Conservation (phyloP, 2,888 invertebrate genomes). For the Drosophila formosana region DNA sequence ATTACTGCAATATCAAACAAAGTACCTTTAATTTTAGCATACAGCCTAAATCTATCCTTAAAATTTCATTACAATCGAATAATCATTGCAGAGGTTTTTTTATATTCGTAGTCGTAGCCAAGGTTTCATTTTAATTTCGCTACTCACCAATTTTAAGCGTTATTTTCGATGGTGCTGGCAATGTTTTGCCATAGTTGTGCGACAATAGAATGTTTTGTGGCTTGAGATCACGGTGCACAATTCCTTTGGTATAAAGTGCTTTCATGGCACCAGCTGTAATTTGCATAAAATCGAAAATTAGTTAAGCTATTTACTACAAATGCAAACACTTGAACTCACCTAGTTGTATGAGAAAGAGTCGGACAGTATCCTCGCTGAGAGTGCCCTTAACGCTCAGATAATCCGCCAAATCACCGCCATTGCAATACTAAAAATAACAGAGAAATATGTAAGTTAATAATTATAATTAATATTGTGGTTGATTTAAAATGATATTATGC, state of each 20-base stretch:
- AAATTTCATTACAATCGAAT: no score
- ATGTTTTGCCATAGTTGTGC: conserved; percentile 86
- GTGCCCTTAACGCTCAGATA: conserved; percentile 97
- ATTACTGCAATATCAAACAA: no score
- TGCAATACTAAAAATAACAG: conserved; percentile 92
- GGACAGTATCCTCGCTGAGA: conserved; percentile 98
- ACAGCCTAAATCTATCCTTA: no score
- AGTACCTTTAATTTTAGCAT: no score
- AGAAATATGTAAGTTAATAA: not conserved
- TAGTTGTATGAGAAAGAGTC: conserved; percentile 96
- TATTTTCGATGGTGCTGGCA: conserved; percentile 91
- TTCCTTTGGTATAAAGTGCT: conserved; percentile 98
- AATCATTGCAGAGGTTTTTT: no score
- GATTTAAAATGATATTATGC: not conserved
- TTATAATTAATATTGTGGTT: not conserved
- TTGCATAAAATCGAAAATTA: not conserved
- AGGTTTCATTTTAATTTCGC: not conserved
- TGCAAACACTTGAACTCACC: conserved; percentile 86
- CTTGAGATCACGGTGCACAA: conserved; percentile 99
- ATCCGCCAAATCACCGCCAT: conserved; percentile 99
- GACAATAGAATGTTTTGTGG: conserved; percentile 99
- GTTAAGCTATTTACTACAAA: not conserved
- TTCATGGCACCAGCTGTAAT: conserved; percentile 96
- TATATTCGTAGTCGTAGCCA: no score
- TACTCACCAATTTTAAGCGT: conserved; percentile 96